Conservation (phyloP, 2,797 vertebrate species). For the Phyllotis vaccarum region DNA sequence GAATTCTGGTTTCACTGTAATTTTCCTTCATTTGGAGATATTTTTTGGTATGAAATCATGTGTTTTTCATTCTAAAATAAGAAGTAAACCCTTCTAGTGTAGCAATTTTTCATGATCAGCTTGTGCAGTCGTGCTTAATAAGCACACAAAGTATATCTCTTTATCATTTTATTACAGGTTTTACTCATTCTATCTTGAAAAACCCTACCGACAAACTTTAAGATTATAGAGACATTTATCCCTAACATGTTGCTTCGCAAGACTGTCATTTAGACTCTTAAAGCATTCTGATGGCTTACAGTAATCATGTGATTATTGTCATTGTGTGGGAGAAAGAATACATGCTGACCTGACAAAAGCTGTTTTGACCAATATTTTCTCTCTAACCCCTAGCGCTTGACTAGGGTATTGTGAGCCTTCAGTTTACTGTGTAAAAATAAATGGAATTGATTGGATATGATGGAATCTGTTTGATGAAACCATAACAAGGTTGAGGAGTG, state of each 20-base stretch:
- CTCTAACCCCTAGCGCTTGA: fast-evolving
- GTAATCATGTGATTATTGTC: neutral
- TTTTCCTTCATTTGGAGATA: neutral
- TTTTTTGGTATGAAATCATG: neutral
- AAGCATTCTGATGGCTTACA: neutral
- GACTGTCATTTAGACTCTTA: neutral
- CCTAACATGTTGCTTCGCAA: neutral
- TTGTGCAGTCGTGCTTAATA: neutral
- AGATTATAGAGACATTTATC: neutral
- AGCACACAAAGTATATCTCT: neutral
- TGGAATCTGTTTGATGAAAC: neutral
- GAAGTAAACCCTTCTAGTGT: neutral
- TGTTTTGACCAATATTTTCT: neutral
- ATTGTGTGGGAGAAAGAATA: neutral
- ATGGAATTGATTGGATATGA: neutral
- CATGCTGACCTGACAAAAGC: neutral
- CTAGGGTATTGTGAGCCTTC: neutral
- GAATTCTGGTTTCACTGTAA: neutral
- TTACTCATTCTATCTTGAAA: neutral
- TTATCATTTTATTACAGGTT: slow-evolving; percentile 12
- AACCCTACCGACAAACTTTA: neutral
- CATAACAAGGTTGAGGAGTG: neutral
- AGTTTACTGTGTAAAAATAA: neutral
- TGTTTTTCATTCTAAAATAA: neutral
- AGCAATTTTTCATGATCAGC: neutral